Evolutionary conservation across 2,113 vertebrate genomes (phyloP), one percentile per base, ranked within the genome.

Genomic region (Azemiops feae): DNA sequence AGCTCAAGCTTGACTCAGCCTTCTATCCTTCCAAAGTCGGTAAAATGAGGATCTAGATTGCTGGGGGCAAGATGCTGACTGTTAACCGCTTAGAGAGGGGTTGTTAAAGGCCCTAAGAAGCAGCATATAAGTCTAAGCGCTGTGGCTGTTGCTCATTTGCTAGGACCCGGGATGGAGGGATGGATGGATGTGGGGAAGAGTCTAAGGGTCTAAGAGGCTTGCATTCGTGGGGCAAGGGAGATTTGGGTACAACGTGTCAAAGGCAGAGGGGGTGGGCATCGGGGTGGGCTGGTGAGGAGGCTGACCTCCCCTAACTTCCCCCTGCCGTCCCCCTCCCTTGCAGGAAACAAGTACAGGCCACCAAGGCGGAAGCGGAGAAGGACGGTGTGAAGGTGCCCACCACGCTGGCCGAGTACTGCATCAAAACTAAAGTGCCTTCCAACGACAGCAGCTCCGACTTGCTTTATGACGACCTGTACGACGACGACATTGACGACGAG

Each of bases 371-470:
- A 96, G 99, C 99, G 0, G 99, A 99, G 94, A 99, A 99, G 53
- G 99, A 99, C 69, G 99, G 99, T 0, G 99, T 99, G 94, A 99
- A 99, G 97, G 99, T 99, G 89, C 99, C 99, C 87, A 99, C 99
- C 91, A 99, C 99, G 0, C 97, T 99, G 97, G 99, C 99, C 0
- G 99, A 99, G 97, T 99, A 99, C 96, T 99, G 99, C 97, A 98
- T 99, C 97, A 99, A 99, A 98, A 99, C 99, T 98, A 98, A 99
- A 98, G 98, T 99, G 97, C 99, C 99, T 98, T 99, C 99, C 97
- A 99, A 99, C 95, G 99, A 99, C 98, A 99, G 98, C 98, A 99
- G 98, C 96, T 99, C 99, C 57, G 99, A 99, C 98, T 98, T 99
- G 95, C 99, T 99, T 96, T 99, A 99, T 0, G 99, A 99, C 89